A percentile compares a stretch with the other conserved stretches of the same genome.
phyloP scores from a whole-genome alignment of 2,113 vertebrate species.

The Pandion haliaetus region DNA sequence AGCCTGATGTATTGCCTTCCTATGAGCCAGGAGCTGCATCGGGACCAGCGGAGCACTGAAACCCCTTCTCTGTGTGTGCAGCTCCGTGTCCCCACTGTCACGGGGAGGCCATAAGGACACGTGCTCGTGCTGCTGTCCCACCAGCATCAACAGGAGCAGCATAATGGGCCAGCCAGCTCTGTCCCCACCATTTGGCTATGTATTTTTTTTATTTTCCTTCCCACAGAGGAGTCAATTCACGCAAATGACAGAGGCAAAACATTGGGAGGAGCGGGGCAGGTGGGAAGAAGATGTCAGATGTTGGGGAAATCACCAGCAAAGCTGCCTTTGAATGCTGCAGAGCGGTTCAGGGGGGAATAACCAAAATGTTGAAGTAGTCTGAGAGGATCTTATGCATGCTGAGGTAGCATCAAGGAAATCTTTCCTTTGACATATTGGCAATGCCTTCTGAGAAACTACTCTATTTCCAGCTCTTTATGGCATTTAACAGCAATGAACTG shows the following conservation, averaged over 20 bases:
- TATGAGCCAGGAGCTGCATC: fast-evolving
- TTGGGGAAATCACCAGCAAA: not conserved
- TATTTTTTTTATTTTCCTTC: not conserved
- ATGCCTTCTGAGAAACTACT: constrained; percentile 51
- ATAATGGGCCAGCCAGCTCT: not conserved
- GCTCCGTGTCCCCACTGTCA: not conserved
- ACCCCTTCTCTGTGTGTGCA: fast-evolving
- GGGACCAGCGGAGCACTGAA: not conserved
- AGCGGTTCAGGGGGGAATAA: not conserved
- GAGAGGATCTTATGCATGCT: not conserved
- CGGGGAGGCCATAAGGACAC: not conserved
- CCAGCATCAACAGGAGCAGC: fast-evolving
- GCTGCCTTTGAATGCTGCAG: not conserved
- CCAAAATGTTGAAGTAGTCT: not conserved
- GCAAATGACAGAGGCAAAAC: not conserved
- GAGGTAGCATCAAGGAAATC: not conserved
- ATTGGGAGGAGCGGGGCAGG: not conserved
- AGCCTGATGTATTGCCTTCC: not conserved
- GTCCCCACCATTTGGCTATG: no score
- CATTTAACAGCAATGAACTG: constrained; percentile 41
- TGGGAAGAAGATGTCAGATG: not conserved
- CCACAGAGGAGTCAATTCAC: not conserved
- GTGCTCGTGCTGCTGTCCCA: not conserved
- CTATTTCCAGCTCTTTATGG: constrained; percentile 41
- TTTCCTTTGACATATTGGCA: constrained; percentile 18